Conservation (phyloP, 2,888 invertebrate species). For the Spialia ferax region DNA sequence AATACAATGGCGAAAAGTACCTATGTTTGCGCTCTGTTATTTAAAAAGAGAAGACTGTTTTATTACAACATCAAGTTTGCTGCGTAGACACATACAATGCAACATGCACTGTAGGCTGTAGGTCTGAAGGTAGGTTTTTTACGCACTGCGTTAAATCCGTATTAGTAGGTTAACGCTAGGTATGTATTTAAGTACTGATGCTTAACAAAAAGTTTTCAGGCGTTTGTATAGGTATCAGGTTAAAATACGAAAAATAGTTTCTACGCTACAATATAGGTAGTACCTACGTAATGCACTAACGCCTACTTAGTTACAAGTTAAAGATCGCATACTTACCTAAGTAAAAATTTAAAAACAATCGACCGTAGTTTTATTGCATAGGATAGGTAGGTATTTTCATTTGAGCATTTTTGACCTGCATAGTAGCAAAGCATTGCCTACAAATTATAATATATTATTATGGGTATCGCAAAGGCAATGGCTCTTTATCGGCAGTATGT, state of each 20-base stretch:
- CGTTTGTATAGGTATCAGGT: no score
- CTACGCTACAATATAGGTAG: no score
- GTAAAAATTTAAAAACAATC: neutral
- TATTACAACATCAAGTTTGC: neutral
- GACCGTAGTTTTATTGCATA: neutral
- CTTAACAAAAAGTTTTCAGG: neutral
- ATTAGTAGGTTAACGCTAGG: neutral
- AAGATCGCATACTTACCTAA: no score
- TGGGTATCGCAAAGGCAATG: conserved; percentile 61
- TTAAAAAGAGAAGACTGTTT: conserved; percentile 7
- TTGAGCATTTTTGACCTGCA: neutral
- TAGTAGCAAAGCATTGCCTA: neutral
- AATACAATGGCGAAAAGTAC: conserved; percentile 30
- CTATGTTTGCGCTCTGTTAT: conserved; percentile 17
- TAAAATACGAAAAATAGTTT: no score
- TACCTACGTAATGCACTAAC: no score
- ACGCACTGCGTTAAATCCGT: neutral
- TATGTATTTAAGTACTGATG: neutral
- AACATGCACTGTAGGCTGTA: neutral
- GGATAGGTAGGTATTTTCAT: no score
- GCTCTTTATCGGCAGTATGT: conserved; percentile 73
- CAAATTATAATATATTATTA: no score
- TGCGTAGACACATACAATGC: neutral
- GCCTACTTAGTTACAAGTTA: no score
- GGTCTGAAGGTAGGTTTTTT: no score